Percentiles rank a stretch among this genome's conserved stretches.
Conservation (phyloP, 2,888 invertebrate genomes). For the Maniola hyperantus region DNA sequence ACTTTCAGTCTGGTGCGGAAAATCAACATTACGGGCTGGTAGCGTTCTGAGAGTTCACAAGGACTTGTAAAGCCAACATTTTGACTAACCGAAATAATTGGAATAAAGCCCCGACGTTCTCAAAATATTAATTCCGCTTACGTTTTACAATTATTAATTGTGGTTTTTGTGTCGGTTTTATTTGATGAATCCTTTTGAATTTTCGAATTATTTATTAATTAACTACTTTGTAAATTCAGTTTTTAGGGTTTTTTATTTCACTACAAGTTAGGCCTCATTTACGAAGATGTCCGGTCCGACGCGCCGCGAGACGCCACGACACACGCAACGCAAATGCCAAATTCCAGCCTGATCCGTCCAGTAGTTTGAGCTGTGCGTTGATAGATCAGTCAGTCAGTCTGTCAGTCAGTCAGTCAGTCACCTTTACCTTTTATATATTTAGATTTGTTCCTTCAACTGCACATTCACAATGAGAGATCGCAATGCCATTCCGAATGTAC, state of each 20-base stretch:
- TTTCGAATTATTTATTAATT: background rate
- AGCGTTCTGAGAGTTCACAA: constrained; percentile 22
- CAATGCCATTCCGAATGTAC: constrained; percentile 20
- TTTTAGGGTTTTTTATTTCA: too few species aligned
- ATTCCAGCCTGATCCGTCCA: too few species aligned
- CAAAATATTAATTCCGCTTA: constrained; percentile 18
- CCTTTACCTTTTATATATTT: too few species aligned
- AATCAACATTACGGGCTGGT: constrained; percentile 25
- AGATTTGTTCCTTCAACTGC: constrained; percentile 13
- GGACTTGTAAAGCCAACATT: constrained; percentile 26
- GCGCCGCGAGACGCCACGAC: too few species aligned
- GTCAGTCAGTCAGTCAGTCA: too few species aligned
- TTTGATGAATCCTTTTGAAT: constrained; percentile 1
- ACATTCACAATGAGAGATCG: constrained; percentile 17
- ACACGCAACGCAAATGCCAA: too few species aligned
- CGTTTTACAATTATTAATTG: constrained; percentile 19
- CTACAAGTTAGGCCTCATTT: too few species aligned
- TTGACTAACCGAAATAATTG: constrained; percentile 24
- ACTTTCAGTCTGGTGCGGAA: constrained; percentile 24
- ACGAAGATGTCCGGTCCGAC: too few species aligned
- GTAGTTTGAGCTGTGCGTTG: too few species aligned
- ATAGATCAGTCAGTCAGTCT: too few species aligned
- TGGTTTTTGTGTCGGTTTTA: background rate
- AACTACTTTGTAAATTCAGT: background rate
- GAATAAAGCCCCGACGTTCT: constrained; percentile 22